Evolutionary conservation across 2,113 vertebrate species (phyloP).

Genomic region (Solea solea): DNA sequence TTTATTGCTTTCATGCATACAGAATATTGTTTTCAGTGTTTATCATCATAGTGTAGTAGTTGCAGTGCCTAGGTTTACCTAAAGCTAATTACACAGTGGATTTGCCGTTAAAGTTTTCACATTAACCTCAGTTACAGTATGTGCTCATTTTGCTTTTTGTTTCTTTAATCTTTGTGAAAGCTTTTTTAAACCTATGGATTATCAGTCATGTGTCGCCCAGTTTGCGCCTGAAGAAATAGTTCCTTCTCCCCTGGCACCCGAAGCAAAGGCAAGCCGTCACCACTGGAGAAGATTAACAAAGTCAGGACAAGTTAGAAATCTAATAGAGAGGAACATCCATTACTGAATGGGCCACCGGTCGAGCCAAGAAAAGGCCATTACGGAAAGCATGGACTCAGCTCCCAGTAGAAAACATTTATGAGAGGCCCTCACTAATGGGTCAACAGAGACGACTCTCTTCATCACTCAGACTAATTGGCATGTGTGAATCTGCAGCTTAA

Average conservation of each 20-base stretch:
- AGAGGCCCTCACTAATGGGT: conserved; percentile 69
- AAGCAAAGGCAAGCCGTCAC: conserved; percentile 15
- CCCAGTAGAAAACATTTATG: conserved; percentile 62
- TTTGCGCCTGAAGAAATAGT: conserved; percentile 24
- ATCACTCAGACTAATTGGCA: conserved; percentile 79
- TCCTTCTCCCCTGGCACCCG: conserved; percentile 22
- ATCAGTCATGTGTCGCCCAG: conserved; percentile 18
- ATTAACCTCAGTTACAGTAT: not conserved
- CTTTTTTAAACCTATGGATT: conserved; percentile 34
- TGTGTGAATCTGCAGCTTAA: conserved; percentile 65
- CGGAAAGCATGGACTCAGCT: conserved; percentile 69
- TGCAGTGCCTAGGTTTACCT: not conserved
- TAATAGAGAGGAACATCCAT: conserved; percentile 66
- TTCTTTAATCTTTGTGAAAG: conserved; percentile 33
- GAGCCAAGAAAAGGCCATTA: conserved; percentile 71
- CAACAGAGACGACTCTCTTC: conserved; percentile 69
- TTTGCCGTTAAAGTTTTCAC: conserved; percentile 12
- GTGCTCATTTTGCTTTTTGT: conserved; percentile 4
- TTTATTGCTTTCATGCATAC: not conserved
- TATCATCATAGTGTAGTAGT: not conserved
- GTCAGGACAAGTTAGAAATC: conserved; percentile 55
- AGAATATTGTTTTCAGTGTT: not conserved
- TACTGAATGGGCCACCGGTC: conserved; percentile 62
- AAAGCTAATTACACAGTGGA: not conserved
- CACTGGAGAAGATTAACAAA: conserved; percentile 51